Base-by-base conservation (phyloP, 2,888 invertebrate species). In the Epistrophe eligans region DNA sequence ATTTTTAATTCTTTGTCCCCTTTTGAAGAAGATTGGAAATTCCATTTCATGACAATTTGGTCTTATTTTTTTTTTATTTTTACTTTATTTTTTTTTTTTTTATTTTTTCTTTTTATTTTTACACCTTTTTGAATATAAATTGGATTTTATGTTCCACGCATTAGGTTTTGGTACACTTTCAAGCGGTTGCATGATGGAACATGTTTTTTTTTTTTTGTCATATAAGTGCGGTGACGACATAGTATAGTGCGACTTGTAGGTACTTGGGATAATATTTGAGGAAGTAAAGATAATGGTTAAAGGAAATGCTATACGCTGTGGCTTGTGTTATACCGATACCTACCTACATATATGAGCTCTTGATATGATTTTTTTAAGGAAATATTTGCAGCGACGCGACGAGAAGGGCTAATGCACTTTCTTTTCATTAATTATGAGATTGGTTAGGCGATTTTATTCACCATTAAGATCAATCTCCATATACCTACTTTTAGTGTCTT, bases 81-180 rank as follows among this genome's bases (percentile, higher is more conserved):
- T n/a, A n/a, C n/a, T n/a, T n/a, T n/a, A 19, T 24, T 32, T 57
- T 28, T 8, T 4, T 50, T 10, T 57, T 58, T 45, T 11, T 62
- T 57, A 9, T 62, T 57, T 81, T 74, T 66, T 57, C 52, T 67
- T 40, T 77, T 28, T 76, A 35, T 74, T 81, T 70, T 83, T 76
- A 84, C 77, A 89, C 91, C 89, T 91, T 89, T 91, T 90, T 92
- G 92, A 92, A 92, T 92, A 92, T 92, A 92, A 92, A 92, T 92
- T 92, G 92, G 91, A 92, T 91, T 92, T 92, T 92, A 87, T 83
- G 87, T 66, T 76, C 60, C 74, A 87, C 87, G 87, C 83, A 85
- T 85, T 85, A 74, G 85, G 81, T 85, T 87, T 83, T 62, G 83
- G 87, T 66, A 79, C 76, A 83, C 76, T 83, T 40, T 55, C 24